Percentiles rank a stretch among this genome's conserved stretches.
Evolutionary conservation across 1,140 invertebrate genomes (phyloP).

Genomic region (Capitella teleta): DNA sequence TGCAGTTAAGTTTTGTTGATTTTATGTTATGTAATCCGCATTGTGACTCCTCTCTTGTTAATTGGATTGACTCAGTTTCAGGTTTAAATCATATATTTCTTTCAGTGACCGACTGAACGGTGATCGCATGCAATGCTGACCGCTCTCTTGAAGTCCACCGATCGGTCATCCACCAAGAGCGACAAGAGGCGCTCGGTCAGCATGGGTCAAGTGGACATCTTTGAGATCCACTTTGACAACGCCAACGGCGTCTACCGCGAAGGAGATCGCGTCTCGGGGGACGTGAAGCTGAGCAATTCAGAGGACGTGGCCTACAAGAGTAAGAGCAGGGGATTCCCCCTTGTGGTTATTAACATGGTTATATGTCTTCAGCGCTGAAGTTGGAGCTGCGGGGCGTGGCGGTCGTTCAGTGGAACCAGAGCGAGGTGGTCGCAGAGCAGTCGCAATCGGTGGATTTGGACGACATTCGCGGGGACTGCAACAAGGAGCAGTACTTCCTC

Average conservation of each 20-base stretch:
- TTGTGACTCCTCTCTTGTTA: too few species aligned
- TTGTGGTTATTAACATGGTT: not conserved
- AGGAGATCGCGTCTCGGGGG: conserved; percentile 4
- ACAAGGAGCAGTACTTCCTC: conserved; percentile 11
- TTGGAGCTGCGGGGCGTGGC: conserved; percentile 7
- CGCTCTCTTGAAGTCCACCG: too few species aligned
- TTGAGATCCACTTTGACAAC: conserved; percentile 9
- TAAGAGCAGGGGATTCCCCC: not conserved
- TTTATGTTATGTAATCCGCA: too few species aligned
- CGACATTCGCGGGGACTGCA: not conserved
- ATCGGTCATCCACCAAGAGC: too few species aligned
- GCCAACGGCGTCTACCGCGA: conserved; percentile 5
- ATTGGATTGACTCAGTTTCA: too few species aligned
- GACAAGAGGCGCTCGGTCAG: too few species aligned
- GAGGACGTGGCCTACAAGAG: conserved; percentile 6
- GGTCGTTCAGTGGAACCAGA: conserved; percentile 2
- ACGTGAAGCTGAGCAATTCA: conserved; percentile 2
- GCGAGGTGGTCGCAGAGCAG: conserved; percentile 1
- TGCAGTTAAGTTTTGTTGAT: too few species aligned
- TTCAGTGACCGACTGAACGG: too few species aligned
- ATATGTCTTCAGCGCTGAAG: not conserved
- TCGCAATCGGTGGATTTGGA: not conserved
- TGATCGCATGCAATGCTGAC: too few species aligned
- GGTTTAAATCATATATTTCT: too few species aligned
- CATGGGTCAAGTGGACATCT: conserved; percentile 7